These are phyloP conservation scores for Phymorhynchus buccinoides DNA, from an alignment of 1,140 invertebrate genomes.

Conservation along the genomic window DNA sequence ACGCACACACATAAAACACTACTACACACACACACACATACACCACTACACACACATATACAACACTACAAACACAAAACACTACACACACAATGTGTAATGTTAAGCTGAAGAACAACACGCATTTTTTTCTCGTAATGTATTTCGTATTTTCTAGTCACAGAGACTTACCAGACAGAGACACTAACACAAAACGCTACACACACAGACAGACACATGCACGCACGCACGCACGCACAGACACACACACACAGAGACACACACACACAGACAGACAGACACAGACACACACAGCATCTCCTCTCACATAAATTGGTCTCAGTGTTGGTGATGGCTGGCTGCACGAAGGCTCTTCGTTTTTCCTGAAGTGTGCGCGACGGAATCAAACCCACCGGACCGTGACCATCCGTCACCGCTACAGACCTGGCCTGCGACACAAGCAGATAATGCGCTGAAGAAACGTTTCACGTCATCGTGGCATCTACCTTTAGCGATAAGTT, in stretches of 20 bases:
- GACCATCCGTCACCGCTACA: constrained; percentile 55
- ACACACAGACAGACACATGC: background rate
- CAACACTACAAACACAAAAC: constrained; percentile 57
- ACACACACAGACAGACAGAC: constrained; percentile 47
- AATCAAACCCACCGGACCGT: constrained; percentile 61
- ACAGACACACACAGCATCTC: constrained; percentile 30
- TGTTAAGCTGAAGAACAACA: too few species aligned
- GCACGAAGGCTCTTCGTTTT: constrained; percentile 94
- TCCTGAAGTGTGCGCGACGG: constrained; percentile 91
- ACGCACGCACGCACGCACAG: constrained; percentile 68
- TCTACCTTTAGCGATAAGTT: too few species aligned
- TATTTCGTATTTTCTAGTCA: too few species aligned
- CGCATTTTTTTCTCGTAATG: too few species aligned
- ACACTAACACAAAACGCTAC: too few species aligned
- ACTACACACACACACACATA: background rate
- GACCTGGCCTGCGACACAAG: constrained; percentile 58
- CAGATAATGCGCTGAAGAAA: too few species aligned
- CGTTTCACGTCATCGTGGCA: too few species aligned
- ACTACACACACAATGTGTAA: too few species aligned
- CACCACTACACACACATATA: constrained; percentile 63
- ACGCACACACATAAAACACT: constrained; percentile 49
- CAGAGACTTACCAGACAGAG: too few species aligned
- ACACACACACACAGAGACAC: constrained; percentile 51
- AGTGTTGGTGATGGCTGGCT: constrained; percentile 92
- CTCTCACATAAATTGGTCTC: constrained; percentile 70